A percentile compares a stretch with the other conserved stretches of the same genome.
phyloP scores from a whole-genome alignment of 2,888 invertebrate species.

The Chironomus riparius region DNA sequence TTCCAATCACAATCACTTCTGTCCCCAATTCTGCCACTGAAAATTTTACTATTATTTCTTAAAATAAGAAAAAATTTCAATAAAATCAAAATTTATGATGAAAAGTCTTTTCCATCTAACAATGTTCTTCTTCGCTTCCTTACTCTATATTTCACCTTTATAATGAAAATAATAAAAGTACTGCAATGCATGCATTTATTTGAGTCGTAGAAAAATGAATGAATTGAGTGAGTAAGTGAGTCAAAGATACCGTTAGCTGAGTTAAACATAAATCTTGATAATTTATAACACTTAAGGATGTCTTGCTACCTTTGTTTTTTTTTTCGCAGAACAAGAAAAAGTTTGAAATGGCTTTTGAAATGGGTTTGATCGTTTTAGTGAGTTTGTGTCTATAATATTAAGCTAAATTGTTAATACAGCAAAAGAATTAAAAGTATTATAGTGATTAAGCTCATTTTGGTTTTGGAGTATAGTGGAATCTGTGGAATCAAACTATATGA shows the following conservation, averaged over 20 bases:
- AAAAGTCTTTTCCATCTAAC: not conserved
- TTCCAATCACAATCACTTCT: too few species aligned
- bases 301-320: not conserved
- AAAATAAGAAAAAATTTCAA: not conserved
- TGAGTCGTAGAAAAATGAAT: constrained; percentile 9
- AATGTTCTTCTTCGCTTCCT: not conserved
- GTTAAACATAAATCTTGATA: constrained; percentile 24
- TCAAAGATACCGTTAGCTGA: constrained; percentile 9
- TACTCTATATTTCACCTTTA: too few species aligned
- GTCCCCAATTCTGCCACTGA: too few species aligned
- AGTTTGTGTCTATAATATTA: too few species aligned
- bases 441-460: too few species aligned
- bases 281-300: constrained; percentile 23
- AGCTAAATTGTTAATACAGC: too few species aligned
- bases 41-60: too few species aligned
- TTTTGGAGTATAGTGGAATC: too few species aligned
- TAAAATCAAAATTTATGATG: constrained; percentile 19
- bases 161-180: not conserved
- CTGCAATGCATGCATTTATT: not conserved
- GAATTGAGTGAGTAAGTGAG: not conserved
- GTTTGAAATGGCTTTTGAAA: too few species aligned
- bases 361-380: too few species aligned
- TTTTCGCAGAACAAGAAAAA: not conserved
- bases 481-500: too few species aligned
- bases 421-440: too few species aligned